These are phyloP conservation scores for Hydraecia micacea DNA, from an alignment of 2,888 invertebrate genomes.

Conservation along the genomic window DNA sequence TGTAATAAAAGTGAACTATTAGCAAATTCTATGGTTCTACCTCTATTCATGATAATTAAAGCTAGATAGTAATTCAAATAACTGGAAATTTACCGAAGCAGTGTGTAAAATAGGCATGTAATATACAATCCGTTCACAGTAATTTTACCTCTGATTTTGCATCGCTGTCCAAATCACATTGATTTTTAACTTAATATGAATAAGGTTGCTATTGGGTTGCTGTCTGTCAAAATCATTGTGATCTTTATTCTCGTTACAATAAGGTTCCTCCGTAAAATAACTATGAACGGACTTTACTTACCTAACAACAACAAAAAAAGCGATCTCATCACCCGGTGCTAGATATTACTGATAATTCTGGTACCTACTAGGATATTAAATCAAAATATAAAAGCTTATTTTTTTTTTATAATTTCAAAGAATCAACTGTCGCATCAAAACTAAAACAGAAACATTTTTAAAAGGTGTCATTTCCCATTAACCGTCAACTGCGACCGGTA, in stretches of 20 bases:
- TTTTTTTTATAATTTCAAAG: slow-evolving; percentile 44
- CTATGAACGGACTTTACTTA: neutral
- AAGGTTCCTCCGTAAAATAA: neutral
- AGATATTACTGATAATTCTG: neutral
- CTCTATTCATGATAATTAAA: neutral
- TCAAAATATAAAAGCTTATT: slow-evolving; percentile 25
- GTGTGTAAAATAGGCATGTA: neutral
- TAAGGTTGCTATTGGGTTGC: neutral
- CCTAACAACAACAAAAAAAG: neutral
- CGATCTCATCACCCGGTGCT: neutral
- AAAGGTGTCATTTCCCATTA: slow-evolving; percentile 80
- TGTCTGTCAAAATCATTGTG: neutral
- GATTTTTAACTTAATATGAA: neutral
- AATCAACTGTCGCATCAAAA: slow-evolving; percentile 48
- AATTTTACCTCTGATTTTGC: neutral
- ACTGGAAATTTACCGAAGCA: neutral
- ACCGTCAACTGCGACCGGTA: slow-evolving; percentile 71
- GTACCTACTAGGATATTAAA: neutral
- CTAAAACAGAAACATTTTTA: slow-evolving; percentile 60
- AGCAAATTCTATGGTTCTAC: neutral
- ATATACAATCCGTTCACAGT: neutral
- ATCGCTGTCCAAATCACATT: neutral
- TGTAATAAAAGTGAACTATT: neutral
- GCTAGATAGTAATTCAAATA: neutral
- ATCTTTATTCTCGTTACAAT: neutral